phyloP scores from a whole-genome alignment of 37 sponge, comb jelly and placozoan species.

The Oopsacas minuta region DNA sequence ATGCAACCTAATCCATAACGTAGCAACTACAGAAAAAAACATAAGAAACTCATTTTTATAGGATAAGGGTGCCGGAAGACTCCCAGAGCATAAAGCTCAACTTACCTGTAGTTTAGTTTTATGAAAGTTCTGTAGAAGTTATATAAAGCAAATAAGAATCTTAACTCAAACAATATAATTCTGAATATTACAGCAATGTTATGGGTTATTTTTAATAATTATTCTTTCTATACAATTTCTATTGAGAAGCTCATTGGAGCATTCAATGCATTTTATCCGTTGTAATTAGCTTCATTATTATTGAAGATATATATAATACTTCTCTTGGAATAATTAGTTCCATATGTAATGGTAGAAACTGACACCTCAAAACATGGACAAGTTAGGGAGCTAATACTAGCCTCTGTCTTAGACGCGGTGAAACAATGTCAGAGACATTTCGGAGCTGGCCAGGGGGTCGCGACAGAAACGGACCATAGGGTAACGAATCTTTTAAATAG shows the following conservation, averaged over 20 bases:
- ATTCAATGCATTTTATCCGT: too few species aligned
- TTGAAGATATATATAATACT: too few species aligned
- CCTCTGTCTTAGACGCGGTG: neutral
- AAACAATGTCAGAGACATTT: slow-evolving; percentile 1
- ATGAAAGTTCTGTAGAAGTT: neutral
- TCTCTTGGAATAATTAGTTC: too few species aligned
- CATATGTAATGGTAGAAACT: neutral
- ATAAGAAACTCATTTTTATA: neutral
- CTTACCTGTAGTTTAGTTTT: neutral
- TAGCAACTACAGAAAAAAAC: too few species aligned
- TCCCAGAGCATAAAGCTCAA: neutral
- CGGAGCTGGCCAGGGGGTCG: slow-evolving; percentile 5
- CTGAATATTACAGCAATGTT: neutral
- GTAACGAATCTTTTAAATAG: neutral
- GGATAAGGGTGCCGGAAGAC: neutral
- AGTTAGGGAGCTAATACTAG: neutral
- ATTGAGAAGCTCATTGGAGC: too few species aligned
- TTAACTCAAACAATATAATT: neutral
- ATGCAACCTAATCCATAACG: too few species aligned
- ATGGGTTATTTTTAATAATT: neutral
- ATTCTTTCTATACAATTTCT: too few species aligned
- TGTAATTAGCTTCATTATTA: too few species aligned
- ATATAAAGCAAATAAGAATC: neutral
- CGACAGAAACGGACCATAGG: neutral
- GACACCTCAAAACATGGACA: neutral